phyloP scores from a whole-genome alignment of 2,888 invertebrate species.

The Scelioninae gen. 1 region DNA sequence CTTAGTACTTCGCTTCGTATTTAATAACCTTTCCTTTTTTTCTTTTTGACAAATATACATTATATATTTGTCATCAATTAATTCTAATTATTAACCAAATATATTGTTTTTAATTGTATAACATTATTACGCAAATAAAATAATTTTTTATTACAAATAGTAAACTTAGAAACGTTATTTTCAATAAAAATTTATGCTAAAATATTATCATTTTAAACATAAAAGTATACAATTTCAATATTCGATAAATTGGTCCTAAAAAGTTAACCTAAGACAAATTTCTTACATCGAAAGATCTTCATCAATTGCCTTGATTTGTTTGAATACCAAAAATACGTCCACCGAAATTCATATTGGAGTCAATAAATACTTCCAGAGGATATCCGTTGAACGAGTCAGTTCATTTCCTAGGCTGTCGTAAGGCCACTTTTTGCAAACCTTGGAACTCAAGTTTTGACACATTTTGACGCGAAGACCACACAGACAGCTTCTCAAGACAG shows the following conservation, averaged over 20 bases:
- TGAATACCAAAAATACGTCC: constrained; percentile 39
- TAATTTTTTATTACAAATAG: no score
- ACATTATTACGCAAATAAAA: no score
- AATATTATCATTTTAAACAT: background rate
- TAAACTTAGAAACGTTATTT: no score
- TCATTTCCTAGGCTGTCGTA: constrained; percentile 79
- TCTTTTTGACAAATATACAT: constrained; percentile 16
- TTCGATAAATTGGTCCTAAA: background rate
- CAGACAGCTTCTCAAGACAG: constrained; percentile 76
- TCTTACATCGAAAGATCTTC: constrained; percentile 54
- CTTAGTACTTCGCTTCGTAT: constrained; percentile 33
- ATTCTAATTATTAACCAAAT: constrained; percentile 3
- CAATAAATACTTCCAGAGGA: constrained; percentile 55
- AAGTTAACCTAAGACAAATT: constrained; percentile 28
- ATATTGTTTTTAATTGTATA: no score
- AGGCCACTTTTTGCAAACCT: constrained; percentile 77
- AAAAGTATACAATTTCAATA: no score
- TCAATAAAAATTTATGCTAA: no score
- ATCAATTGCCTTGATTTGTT: constrained; percentile 39
- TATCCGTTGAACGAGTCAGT: constrained; percentile 72
- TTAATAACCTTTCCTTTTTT: constrained; percentile 20
- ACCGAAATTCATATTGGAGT: constrained; percentile 46
- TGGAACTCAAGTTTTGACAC: constrained; percentile 83
- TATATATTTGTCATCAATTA: constrained; percentile 6
- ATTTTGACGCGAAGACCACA: constrained; percentile 84